Evolutionary conservation across 2,888 invertebrate genomes (phyloP).

Genomic region (Frankliniella intonsa): DNA sequence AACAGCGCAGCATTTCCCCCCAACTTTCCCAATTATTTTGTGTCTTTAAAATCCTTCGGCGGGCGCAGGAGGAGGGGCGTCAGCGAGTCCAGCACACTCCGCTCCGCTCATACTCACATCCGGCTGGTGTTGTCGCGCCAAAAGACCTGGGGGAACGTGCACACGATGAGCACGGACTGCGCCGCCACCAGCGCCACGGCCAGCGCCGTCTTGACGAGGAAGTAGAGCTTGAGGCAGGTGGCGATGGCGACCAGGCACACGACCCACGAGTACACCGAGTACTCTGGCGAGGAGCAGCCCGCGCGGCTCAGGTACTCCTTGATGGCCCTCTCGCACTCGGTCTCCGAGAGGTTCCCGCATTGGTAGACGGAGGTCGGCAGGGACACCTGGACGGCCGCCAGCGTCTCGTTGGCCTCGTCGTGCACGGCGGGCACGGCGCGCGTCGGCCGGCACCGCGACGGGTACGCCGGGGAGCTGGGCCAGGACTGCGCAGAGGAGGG

Average conservation of each 20-base stretch:
- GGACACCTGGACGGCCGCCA: neutral
- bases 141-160: slow-evolving; percentile 55
- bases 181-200: slow-evolving; percentile 70
- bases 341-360: neutral
- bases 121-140: slow-evolving; percentile 29
- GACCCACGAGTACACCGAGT: slow-evolving; percentile 91
- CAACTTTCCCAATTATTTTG: too few species aligned
- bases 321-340: neutral
- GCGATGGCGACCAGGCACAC: slow-evolving; percentile 86
- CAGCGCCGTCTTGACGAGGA: slow-evolving; percentile 75
- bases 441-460: neutral
- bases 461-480: neutral
- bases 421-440: neutral
- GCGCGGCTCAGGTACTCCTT: neutral
- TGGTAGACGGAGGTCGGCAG: neutral
- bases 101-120: neutral
- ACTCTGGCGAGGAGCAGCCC: slow-evolving; percentile 69
- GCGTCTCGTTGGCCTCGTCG: neutral
- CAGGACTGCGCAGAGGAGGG: too few species aligned
- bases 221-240: slow-evolving; percentile 85
- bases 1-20: too few species aligned
- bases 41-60: neutral
- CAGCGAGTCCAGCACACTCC: neutral
- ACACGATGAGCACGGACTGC: slow-evolving; percentile 66
- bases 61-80: neutral